These are phyloP conservation scores for Trissolcus basalis DNA, from an alignment of 1,140 invertebrate species.

Conservation along the genomic window DNA sequence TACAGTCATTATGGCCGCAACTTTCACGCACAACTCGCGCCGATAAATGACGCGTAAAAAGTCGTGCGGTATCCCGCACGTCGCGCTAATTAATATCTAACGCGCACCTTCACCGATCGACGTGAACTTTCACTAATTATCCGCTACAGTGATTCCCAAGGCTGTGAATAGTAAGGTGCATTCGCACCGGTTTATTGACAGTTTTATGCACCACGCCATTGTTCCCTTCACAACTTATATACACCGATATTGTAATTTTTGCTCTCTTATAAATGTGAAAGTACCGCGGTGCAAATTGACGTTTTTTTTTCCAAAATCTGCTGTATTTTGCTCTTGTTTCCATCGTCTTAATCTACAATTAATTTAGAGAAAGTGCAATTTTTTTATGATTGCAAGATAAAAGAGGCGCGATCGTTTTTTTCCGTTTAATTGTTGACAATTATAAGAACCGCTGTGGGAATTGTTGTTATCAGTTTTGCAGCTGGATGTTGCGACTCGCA, in stretches of 20 bases:
- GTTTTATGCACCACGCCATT: conserved; percentile 7
- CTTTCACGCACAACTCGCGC: conserved; percentile 21
- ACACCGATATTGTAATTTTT: conserved; percentile 13
- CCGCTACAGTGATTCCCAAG: conserved; percentile 5
- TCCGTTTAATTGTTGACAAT: too few species aligned
- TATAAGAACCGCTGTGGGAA: too few species aligned
- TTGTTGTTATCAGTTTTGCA: too few species aligned
- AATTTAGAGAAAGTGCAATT: conserved; percentile 1
- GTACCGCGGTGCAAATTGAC: conserved; percentile 2
- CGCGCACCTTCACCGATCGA: conserved; percentile 17
- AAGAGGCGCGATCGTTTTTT: neutral
- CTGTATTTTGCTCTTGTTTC: neutral
- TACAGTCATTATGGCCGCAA: conserved; percentile 45
- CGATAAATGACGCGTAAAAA: conserved; percentile 49
- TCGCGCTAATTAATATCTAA: conserved; percentile 35
- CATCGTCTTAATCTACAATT: neutral
- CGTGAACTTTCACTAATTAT: conserved; percentile 43
- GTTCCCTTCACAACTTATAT: neutral
- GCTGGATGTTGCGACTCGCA: too few species aligned
- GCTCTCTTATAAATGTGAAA: conserved; percentile 22
- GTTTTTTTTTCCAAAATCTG: conserved; percentile 4
- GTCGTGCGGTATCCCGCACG: conserved; percentile 4
- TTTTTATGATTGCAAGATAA: neutral
- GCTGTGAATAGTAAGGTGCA: conserved; percentile 14
- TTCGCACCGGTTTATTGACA: conserved; percentile 11